Base-by-base conservation (phyloP, 2,113 vertebrate genomes). In the Galemys pyrenaicus region DNA sequence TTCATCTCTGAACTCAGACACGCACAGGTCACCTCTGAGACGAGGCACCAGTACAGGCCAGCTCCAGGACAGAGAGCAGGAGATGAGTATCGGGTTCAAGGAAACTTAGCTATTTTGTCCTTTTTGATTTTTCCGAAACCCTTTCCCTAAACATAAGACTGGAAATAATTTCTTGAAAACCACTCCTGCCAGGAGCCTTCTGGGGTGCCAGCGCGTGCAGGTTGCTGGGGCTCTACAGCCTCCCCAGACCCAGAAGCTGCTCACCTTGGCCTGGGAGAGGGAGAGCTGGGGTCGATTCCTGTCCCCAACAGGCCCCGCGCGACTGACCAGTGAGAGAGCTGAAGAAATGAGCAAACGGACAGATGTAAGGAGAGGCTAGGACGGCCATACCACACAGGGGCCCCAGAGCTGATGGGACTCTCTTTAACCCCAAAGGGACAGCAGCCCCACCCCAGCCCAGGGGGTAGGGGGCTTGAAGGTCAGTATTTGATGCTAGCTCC, bases 341-440 rank as follows among this genome's bases (percentile, higher is more conserved):
- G 54, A 88, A 83, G 80, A 86, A 78, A 64, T 16, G 86, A 92
- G 65, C 3, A 51, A 82, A 78, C 56, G 39, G 22, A 81, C 26
- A 24, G 54, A 56, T 22, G 39, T 39, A 80, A 12, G 56, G 60
- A 68, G 32, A 87, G 58, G 79, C 58, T 22, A 67, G 73, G 78
- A 56, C 9, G 19, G 35, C 78, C 56, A 41, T 3, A 56, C 39
- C 54, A 88, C 39, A 49, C 37, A 3, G 26, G 22, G 46, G 60
- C 51, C 89, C 78, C 51, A 26, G n/a, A 89, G 94, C 94, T 6
- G 13, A 81, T 0, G 4, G 56, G 67, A 51, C 92, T 96, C 92
- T 94, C 94, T 74, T 95, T 96, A 96, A 96, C 88, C 86, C 92
- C 89, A 80, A 37, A 87, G 56, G 85, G 83, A 75, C 60, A 92